A percentile compares a stretch with the other conserved stretches of the same genome.
Conservation (phyloP, 1,140 invertebrate species). For the Lordiphosa stackelbergi region DNA sequence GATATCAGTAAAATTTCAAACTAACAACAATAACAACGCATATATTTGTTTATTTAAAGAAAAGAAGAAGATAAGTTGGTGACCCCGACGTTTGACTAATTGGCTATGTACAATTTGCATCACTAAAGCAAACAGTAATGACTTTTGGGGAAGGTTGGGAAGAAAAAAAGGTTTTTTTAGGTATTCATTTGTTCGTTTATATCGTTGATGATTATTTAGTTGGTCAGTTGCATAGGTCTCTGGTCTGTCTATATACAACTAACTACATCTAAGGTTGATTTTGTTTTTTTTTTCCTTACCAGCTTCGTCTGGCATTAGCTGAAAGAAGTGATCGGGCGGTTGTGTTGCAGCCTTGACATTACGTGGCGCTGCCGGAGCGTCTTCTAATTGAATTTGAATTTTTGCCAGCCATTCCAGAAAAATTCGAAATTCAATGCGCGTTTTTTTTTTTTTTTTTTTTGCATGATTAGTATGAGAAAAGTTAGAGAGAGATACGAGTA, state of each 20-base stretch:
- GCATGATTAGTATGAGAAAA: constrained; percentile 72
- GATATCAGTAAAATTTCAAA: too few relatives aligned
- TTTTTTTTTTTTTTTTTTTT: constrained; percentile 36
- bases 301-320: constrained; percentile 81
- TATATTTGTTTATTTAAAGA: too few relatives aligned
- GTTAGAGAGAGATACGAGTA: constrained; percentile 45
- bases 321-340: constrained; percentile 79
- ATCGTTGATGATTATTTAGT: too few relatives aligned
- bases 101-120: too few relatives aligned
- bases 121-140: too few relatives aligned
- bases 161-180: too few relatives aligned
- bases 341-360: constrained; percentile 78
- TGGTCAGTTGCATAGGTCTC: constrained; percentile 4
- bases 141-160: too few relatives aligned
- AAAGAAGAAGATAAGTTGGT: too few relatives aligned
- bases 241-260: constrained; percentile 2
- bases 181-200: too few relatives aligned
- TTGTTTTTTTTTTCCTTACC: constrained; percentile 78
- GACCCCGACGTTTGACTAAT: too few relatives aligned
- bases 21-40: too few relatives aligned
- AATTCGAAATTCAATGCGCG: constrained; percentile 56
- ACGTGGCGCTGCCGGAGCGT: constrained; percentile 77
- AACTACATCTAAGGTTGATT: not conserved
- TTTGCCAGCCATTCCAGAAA: constrained; percentile 53
- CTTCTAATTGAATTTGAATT: constrained; percentile 77